These are phyloP conservation scores for Phoeniculus purpureus DNA, from an alignment of 2,797 vertebrate species.

Conservation along the genomic window DNA sequence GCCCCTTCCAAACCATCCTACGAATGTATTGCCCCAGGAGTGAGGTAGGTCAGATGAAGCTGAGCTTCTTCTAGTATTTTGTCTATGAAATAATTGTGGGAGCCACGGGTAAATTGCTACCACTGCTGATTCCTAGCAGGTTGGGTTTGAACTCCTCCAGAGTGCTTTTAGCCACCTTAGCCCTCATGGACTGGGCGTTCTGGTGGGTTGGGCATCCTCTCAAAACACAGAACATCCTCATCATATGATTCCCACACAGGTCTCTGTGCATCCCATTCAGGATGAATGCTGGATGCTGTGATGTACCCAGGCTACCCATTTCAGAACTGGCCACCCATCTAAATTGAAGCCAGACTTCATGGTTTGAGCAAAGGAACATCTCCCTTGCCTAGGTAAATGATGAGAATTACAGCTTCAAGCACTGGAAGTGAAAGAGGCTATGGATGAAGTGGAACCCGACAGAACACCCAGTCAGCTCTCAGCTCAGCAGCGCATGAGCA, in stretches of 20 bases:
- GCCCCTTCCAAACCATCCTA: not conserved
- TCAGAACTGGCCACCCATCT: rapidly evolving
- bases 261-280: rapidly evolving
- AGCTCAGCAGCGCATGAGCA: not conserved
- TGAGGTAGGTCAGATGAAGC: not conserved
- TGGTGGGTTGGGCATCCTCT: rapidly evolving
- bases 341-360: not conserved
- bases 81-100: rapidly evolving
- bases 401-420: not conserved
- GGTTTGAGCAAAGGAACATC: not conserved
- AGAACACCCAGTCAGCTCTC: not conserved
- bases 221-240: rapidly evolving
- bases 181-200: not conserved
- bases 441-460: not conserved
- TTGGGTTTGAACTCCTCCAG: not conserved
- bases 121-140: not conserved
- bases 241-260: not conserved
- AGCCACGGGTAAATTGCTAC: not conserved
- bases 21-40: not conserved
- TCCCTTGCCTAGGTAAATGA: not conserved
- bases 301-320: not conserved
- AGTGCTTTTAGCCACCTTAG: not conserved
- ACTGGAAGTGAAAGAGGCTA: not conserved
- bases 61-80: not conserved
- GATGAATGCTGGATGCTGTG: not conserved